Evolutionary conservation across 2,113 vertebrate genomes (phyloP), one percentile per base, ranked within the genome.

Genomic region (Symphodus melops): DNA sequence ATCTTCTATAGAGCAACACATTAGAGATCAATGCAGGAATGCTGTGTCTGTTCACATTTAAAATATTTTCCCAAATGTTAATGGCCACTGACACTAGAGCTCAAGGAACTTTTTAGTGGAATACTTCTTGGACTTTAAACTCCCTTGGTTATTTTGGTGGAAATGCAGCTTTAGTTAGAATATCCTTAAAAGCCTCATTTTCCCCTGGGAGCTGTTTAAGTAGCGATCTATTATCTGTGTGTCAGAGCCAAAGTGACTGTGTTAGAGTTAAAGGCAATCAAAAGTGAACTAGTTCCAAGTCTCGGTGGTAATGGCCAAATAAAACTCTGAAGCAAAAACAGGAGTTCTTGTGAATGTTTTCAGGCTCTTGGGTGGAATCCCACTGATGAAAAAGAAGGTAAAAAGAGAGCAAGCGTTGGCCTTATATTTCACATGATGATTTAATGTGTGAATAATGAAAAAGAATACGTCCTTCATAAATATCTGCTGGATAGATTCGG

Each of bases 371-470:
- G 70, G 70, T 53, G 53, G 52, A 88, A 88, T 84, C 70, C 77
- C 13, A 62, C 42, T 20, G 42, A 56, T 36, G 28, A 33, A 44
- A 46, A 33, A 33, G 28, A 6, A 33, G 28, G 28, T 5, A 33
- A 33, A 33, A 46, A 17, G 36, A 58, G 12, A n/a, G 57, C 1
- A 1, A 64, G 52, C 5, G 1, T 46, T 42, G 0, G 9, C 16
- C 79, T 70, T 74, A 79, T 67, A 81, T 86, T 87, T 86, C 74
- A 83, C 70, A 64, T 60, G 68, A 83, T 83, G 86, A 89, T 89
- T 88, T 91, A 89, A 88, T 69, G 71, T 74, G 76, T 82, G 81
- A 83, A 79, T 85, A 90, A 91, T 90, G 84, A 90, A 86, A 92
- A 91, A 77, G 86, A 89, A 90, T 89, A 84, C 76, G 68, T 82